These are phyloP conservation scores for Rattus rattus DNA, from an alignment of 2,113 vertebrate species.

Conservation along the genomic window DNA sequence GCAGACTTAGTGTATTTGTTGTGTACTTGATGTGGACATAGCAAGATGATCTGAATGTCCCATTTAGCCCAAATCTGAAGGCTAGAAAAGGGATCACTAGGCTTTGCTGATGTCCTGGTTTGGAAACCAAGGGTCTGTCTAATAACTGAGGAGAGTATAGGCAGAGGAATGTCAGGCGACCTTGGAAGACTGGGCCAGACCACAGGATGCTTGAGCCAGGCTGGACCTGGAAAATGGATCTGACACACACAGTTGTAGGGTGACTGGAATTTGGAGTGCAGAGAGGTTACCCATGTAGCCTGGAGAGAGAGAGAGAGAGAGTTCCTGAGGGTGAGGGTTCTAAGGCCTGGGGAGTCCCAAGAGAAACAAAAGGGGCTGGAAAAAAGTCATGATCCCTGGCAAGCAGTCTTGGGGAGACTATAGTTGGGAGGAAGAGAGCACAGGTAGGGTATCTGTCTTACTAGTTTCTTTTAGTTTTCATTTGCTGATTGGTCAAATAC, in stretches of 20 bases:
- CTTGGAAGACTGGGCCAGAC: background rate
- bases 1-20: background rate
- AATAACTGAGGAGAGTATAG: background rate
- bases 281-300: background rate
- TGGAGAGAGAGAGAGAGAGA: accelerated
- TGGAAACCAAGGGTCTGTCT: too few species aligned
- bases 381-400: background rate
- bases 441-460: background rate
- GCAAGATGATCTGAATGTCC: background rate
- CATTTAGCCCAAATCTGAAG: background rate
- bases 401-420: background rate
- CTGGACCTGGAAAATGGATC: background rate
- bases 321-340: background rate
- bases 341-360: too few species aligned
- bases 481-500: background rate
- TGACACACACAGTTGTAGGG: background rate
- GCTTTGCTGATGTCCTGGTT: background rate
- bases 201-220: background rate
- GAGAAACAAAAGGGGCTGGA: background rate
- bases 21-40: background rate
- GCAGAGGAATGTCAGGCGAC: background rate
- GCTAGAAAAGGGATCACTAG: background rate
- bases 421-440: background rate
- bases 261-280: background rate
- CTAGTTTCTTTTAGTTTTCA: background rate